A percentile compares a stretch with the other conserved stretches of the same genome.
phyloP scores from a whole-genome alignment of 2,888 invertebrate genomes.

The Melanchra persicariae region DNA sequence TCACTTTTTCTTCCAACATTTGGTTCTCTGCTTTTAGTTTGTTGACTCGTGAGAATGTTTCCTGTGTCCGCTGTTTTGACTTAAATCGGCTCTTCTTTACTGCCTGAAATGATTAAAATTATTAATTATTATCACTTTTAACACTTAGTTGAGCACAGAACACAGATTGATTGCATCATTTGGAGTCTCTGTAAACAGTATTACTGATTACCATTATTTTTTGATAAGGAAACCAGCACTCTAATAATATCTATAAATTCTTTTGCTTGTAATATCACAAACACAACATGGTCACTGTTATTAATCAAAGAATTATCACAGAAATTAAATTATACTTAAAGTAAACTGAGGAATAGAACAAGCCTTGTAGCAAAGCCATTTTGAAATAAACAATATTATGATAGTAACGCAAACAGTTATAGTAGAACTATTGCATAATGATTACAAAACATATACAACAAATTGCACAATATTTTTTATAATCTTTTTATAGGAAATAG shows the following conservation, averaged over 20 bases:
- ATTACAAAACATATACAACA: conserved; percentile 33
- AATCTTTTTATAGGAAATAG: conserved; percentile 16
- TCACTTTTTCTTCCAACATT: conserved; percentile 95
- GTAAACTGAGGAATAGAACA: conserved; percentile 17
- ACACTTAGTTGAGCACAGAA: conserved; percentile 23
- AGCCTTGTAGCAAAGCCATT: conserved; percentile 39
- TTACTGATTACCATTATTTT: conserved; percentile 33
- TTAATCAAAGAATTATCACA: conserved; percentile 30
- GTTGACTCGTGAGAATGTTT: conserved; percentile 94
- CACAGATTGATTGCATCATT: conserved; percentile 32
- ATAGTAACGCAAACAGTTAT: conserved; percentile 38
- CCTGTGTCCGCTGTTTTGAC: conserved; percentile 94
- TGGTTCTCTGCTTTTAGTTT: conserved; percentile 95
- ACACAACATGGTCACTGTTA: conserved; percentile 24
- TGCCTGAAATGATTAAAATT: conserved; percentile 89
- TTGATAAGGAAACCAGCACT: conserved; percentile 22
- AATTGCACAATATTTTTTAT: conserved; percentile 53
- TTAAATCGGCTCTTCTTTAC: conserved; percentile 96
- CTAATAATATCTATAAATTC: not conserved
- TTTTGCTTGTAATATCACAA: conserved; percentile 11
- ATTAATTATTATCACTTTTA: not conserved
- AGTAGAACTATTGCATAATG: conserved; percentile 52
- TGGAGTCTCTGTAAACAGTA: conserved; percentile 28
- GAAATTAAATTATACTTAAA: conserved; percentile 17
- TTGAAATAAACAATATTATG: conserved; percentile 47